phyloP scores from a whole-genome alignment of 2,888 invertebrate genomes.

The Netelia virgata region DNA sequence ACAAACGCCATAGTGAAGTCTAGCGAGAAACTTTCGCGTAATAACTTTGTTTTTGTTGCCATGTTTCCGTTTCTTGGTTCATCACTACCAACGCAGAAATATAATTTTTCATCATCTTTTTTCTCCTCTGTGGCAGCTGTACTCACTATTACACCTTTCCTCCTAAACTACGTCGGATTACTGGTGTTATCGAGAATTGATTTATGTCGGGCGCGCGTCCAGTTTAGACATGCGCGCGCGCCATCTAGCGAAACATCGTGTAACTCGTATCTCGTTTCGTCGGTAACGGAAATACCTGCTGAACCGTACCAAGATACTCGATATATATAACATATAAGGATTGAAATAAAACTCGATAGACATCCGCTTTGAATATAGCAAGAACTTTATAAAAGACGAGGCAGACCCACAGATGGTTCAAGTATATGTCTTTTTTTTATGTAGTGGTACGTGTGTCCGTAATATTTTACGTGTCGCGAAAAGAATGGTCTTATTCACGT shows the following conservation, averaged over 20 bases:
- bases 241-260: neutral
- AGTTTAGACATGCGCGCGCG: neutral
- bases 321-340: neutral
- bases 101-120: too few species aligned
- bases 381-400: conserved; percentile 84
- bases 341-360: conserved; percentile 63
- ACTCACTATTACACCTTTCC: too few species aligned
- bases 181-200: too few species aligned
- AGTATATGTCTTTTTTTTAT: conserved; percentile 77
- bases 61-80: too few species aligned
- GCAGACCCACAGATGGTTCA: conserved; percentile 84
- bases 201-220: neutral
- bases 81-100: too few species aligned
- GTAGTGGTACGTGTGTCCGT: conserved; percentile 55
- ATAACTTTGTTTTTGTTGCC: too few species aligned
- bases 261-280: neutral
- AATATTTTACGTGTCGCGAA: conserved; percentile 39
- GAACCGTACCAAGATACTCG: neutral
- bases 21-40: too few species aligned
- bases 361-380: conserved; percentile 81
- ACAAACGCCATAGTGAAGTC: neutral
- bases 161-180: too few species aligned
- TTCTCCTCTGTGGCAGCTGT: too few species aligned
- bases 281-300: too few species aligned
- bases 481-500: conserved; percentile 37